Conservation (phyloP, 2,888 invertebrate genomes). For the Syrphus vitripennis region DNA sequence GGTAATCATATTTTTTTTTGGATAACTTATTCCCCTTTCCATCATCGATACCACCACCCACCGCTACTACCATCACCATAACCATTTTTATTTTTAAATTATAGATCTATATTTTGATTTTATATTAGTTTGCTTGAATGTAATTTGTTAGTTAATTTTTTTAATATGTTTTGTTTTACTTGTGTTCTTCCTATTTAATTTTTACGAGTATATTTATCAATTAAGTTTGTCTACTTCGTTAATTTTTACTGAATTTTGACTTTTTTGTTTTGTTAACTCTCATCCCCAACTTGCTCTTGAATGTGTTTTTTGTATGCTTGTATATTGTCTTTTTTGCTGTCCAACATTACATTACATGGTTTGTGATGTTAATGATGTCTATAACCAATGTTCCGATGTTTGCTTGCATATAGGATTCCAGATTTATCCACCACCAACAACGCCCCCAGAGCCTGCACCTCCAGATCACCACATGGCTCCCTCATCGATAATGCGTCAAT, state of each 20-base stretch:
- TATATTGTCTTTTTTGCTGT: constrained; percentile 70
- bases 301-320: constrained; percentile 69
- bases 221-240: constrained; percentile 25
- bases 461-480: constrained; percentile 88
- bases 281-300: constrained; percentile 67
- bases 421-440: constrained; percentile 91
- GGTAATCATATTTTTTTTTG: constrained; percentile 79
- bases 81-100: constrained; percentile 31
- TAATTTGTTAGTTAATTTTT: constrained; percentile 35
- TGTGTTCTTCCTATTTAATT: constrained; percentile 39
- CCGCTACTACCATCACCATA: constrained; percentile 56
- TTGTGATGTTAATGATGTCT: constrained; percentile 70
- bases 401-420: constrained; percentile 85
- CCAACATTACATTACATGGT: constrained; percentile 70
- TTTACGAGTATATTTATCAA: constrained; percentile 6
- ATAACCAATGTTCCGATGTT: constrained; percentile 71
- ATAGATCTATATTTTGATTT: constrained; percentile 47
- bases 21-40: constrained; percentile 39
- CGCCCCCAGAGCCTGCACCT: constrained; percentile 92
- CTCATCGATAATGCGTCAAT: constrained; percentile 82
- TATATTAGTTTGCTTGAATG: constrained; percentile 48
- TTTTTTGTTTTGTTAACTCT: constrained; percentile 41
- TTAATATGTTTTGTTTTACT: constrained; percentile 26
- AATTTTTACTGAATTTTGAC: constrained; percentile 19
- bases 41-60: constrained; percentile 62